Evolutionary conservation across 2,113 vertebrate species (phyloP).

Genomic region (Hymenochirus boettgeri): DNA sequence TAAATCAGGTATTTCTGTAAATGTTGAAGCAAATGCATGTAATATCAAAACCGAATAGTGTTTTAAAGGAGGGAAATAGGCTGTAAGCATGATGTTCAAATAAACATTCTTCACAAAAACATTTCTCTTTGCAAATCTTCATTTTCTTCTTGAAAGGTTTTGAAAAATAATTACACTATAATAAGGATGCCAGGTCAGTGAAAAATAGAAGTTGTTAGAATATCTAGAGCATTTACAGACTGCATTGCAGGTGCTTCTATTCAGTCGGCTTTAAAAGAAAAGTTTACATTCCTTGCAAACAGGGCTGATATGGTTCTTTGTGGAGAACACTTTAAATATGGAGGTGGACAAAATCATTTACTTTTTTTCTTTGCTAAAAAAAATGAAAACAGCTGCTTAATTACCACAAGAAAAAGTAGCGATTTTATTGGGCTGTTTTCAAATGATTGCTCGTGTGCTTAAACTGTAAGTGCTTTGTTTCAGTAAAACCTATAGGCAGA

Average conservation of each 20-base stretch:
- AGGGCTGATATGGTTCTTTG: neutral
- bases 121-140: too few relatives aligned
- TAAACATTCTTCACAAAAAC: too few relatives aligned
- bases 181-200: constrained; percentile 27
- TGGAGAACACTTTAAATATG: neutral
- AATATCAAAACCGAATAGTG: too few relatives aligned
- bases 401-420: neutral
- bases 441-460: neutral
- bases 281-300: neutral
- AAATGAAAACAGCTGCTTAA: constrained; percentile 3
- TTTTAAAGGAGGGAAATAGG: too few relatives aligned
- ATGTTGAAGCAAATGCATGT: too few relatives aligned
- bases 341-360: neutral
- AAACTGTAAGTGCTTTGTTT: neutral
- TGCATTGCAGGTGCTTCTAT: constrained; percentile 24
- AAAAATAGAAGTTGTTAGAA: neutral
- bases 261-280: neutral
- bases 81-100: too few relatives aligned
- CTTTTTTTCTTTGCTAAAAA: neutral
- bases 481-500: neutral
- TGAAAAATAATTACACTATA: constrained; percentile 40
- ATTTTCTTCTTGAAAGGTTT: neutral
- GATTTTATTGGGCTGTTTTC: neutral
- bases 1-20: neutral
- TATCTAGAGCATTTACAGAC: neutral